These are phyloP conservation scores for Chaetoderma sp. DNA, from an alignment of 2,888 invertebrate genomes.

Conservation along the genomic window DNA sequence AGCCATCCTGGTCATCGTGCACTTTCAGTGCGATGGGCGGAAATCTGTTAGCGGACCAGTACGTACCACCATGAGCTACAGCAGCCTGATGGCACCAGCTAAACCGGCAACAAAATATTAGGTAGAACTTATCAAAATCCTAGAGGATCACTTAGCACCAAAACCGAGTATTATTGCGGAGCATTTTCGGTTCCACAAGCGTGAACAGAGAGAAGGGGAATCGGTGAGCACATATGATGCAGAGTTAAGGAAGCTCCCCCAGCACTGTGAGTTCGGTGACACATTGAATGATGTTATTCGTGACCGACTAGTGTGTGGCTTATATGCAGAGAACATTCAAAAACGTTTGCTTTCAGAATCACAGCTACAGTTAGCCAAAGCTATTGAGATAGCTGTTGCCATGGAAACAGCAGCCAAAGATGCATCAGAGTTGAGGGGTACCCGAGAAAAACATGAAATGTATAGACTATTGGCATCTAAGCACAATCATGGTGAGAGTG, in stretches of 20 bases:
- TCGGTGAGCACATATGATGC: not conserved
- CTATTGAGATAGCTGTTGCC: slow-evolving; percentile 24
- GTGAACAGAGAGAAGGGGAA: not conserved
- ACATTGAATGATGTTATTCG: slow-evolving; percentile 25
- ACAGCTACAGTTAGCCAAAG: slow-evolving; percentile 14
- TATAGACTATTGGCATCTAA: no score
- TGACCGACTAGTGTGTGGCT: slow-evolving; percentile 37
- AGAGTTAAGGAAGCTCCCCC: not conserved
- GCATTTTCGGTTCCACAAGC: slow-evolving; percentile 2
- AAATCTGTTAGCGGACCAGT: no score
- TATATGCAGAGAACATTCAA: slow-evolving; percentile 20
- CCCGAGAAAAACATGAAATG: no score
- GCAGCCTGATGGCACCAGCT: slow-evolving; percentile 28
- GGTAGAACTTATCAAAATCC: slow-evolving; percentile 13
- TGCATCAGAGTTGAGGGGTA: slow-evolving; percentile 25
- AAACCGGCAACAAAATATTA: slow-evolving; percentile 31
- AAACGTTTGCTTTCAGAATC: slow-evolving; percentile 18
- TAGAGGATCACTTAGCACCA: slow-evolving; percentile 23
- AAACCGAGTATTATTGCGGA: slow-evolving; percentile 33
- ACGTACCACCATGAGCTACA: no score
- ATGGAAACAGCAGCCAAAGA: slow-evolving; percentile 31
- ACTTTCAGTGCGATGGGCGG: no score
- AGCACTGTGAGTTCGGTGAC: slow-evolving; percentile 3
- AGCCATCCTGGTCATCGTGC: no score
- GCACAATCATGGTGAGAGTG: no score